Evolutionary conservation across 2,113 vertebrate genomes (phyloP).

Genomic region (Poeciliopsis occidentalis): DNA sequence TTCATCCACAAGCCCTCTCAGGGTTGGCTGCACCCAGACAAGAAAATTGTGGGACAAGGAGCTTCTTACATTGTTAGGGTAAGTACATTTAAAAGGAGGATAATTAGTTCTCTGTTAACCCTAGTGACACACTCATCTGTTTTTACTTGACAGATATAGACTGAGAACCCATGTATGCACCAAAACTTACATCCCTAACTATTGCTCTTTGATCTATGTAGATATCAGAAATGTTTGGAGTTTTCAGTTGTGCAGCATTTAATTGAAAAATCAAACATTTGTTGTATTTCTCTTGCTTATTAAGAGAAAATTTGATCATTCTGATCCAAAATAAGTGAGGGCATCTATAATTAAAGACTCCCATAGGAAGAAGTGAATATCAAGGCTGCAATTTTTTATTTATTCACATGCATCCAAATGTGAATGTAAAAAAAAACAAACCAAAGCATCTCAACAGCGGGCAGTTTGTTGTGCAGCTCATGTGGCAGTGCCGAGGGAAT

Average conservation of each 20-base stretch:
- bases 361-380: conserved; percentile 1
- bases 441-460: conserved; percentile 45
- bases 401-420: conserved; percentile 9
- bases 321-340: not conserved
- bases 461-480: conserved; percentile 67
- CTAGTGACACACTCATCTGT: not conserved
- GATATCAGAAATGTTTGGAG: not conserved
- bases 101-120: not conserved
- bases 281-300: too few species aligned
- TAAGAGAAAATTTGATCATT: not conserved
- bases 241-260: too few species aligned
- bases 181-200: not conserved
- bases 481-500: conserved; percentile 60
- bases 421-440: conserved; percentile 12
- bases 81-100: conserved; percentile 68
- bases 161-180: not conserved
- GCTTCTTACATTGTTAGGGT: conserved; percentile 95
- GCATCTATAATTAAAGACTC: not conserved
- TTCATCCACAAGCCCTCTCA: conserved; percentile 97
- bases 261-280: too few species aligned
- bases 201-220: not conserved
- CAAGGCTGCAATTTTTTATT: conserved; percentile 19
- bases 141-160: not conserved
- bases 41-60: conserved; percentile 88
- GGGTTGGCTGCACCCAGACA: conserved; percentile 94